phyloP scores from a whole-genome alignment of 2,888 invertebrate species.

The Rugalucina vietnamica region DNA sequence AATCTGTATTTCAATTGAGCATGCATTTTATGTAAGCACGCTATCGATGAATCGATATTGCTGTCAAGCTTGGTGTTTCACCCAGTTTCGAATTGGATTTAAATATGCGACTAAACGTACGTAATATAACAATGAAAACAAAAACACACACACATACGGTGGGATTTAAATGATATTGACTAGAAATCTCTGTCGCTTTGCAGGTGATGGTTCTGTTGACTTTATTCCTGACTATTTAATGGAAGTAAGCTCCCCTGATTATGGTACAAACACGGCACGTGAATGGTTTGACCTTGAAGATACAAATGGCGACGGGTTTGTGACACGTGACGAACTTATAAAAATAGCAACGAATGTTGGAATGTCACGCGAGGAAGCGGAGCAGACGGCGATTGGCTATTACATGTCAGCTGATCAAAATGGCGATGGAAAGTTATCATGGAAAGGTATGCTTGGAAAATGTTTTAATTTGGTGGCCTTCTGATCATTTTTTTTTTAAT shows the following conservation, averaged over 20 bases:
- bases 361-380: conserved; percentile 69
- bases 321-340: conserved; percentile 73
- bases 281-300: conserved; percentile 79
- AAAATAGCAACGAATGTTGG: conserved; percentile 72
- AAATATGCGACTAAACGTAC: too few species aligned
- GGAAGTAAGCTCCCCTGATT: conserved; percentile 72
- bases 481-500: too few species aligned
- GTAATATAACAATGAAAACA: too few species aligned
- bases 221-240: conserved; percentile 78
- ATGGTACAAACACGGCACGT: conserved; percentile 66
- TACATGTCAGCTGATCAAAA: conserved; percentile 76
- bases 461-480: too few species aligned
- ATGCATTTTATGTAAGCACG: too few species aligned
- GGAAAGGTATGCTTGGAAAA: conserved; percentile 77
- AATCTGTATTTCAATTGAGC: too few species aligned
- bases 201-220: conserved; percentile 75
- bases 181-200: too few species aligned
- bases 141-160: too few species aligned
- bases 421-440: conserved; percentile 70
- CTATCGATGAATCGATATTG: too few species aligned
- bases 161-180: too few species aligned
- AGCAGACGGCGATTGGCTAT: conserved; percentile 68
- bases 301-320: conserved; percentile 72
- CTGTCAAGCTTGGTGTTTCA: too few species aligned
- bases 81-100: too few species aligned